These are phyloP conservation scores for Chaenogobius annularis DNA, from an alignment of 2,113 vertebrate genomes.

Conservation along the genomic window DNA sequence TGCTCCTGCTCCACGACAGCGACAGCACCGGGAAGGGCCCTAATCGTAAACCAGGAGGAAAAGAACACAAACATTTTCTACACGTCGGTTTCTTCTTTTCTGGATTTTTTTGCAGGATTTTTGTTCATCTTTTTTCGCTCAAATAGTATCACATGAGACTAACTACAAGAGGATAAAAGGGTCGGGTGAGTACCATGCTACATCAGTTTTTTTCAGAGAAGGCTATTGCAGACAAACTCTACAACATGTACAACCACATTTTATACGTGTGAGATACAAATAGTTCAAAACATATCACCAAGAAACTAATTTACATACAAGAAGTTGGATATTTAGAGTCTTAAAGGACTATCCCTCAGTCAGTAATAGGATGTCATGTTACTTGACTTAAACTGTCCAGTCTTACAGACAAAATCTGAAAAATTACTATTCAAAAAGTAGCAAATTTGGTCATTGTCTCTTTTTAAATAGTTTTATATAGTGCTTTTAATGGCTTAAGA, in stretches of 20 bases:
- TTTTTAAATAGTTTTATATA: slow-evolving; percentile 80
- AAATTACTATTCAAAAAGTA: slow-evolving; percentile 82
- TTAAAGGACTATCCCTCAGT: slow-evolving; percentile 83
- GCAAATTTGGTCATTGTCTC: slow-evolving; percentile 90
- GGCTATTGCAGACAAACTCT: slow-evolving; percentile 88
- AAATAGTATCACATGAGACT: slow-evolving; percentile 74
- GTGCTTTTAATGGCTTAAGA: slow-evolving; percentile 99
- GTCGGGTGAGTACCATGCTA: slow-evolving; percentile 80
- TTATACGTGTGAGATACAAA: slow-evolving; percentile 83
- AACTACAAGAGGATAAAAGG: slow-evolving; percentile 71
- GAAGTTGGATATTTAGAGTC: slow-evolving; percentile 95
- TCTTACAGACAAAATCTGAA: slow-evolving; percentile 90
- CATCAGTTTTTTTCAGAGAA: slow-evolving; percentile 78
- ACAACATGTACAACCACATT: slow-evolving; percentile 86
- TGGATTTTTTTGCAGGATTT: slow-evolving; percentile 65
- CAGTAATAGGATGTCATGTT: slow-evolving; percentile 75
- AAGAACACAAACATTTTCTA: slow-evolving; percentile 66
- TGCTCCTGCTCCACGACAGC: slow-evolving; percentile 59
- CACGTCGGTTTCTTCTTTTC: slow-evolving; percentile 68
- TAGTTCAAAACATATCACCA: slow-evolving; percentile 86
- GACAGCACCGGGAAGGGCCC: slow-evolving; percentile 57
- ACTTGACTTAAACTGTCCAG: slow-evolving; percentile 77
- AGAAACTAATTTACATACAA: slow-evolving; percentile 84
- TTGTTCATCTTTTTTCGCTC: slow-evolving; percentile 64
- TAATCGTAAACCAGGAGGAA: slow-evolving; percentile 70